phyloP scores from a whole-genome alignment of 2,113 vertebrate species.

The Erythrocebus patas region DNA sequence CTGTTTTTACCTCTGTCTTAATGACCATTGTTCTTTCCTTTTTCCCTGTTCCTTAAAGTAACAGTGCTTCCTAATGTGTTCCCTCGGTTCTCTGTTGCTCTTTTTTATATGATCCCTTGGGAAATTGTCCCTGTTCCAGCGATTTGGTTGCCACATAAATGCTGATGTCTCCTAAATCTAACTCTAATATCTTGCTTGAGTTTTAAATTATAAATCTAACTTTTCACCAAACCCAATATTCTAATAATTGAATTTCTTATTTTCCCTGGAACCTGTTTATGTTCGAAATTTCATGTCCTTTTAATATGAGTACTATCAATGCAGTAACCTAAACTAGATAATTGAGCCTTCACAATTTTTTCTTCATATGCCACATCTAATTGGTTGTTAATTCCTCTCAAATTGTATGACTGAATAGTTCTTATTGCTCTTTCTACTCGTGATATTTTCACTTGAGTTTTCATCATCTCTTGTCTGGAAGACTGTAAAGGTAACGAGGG shows the following conservation, averaged over 20 bases:
- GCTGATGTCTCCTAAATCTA: background rate
- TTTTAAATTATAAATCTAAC: conserved; percentile 4
- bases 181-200: background rate
- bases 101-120: background rate
- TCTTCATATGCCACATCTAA: background rate
- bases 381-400: background rate
- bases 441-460: background rate
- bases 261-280: background rate
- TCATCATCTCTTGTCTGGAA: background rate
- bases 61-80: background rate
- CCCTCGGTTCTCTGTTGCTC: background rate
- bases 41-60: background rate
- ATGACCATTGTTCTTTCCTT: background rate
- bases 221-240: background rate
- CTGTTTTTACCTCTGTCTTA: background rate
- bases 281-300: background rate
- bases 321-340: background rate
- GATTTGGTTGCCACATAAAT: background rate
- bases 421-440: background rate
- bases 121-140: background rate
- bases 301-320: background rate
- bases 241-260: background rate
- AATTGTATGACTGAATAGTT: background rate
- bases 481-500: background rate
- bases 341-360: background rate